Evolutionary conservation across 2,797 vertebrate genomes (phyloP).

Genomic region (Heteromormyrus szaboi): DNA sequence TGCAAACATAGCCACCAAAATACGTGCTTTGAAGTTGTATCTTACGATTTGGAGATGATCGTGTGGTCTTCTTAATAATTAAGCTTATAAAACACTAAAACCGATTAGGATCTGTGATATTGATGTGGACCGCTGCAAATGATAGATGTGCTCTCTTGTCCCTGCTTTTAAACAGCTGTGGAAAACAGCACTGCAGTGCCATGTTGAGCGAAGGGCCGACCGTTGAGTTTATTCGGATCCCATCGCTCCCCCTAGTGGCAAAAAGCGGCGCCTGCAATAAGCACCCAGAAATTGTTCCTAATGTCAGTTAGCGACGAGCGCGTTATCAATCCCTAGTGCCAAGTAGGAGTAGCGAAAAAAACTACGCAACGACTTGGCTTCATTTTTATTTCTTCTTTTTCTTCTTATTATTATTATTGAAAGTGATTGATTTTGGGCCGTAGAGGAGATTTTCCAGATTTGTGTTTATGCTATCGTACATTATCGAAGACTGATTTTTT

Average conservation of each 20-base stretch:
- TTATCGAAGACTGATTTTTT: not conserved
- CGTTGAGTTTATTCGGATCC: not conserved
- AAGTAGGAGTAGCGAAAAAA: not conserved
- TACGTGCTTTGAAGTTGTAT: not conserved
- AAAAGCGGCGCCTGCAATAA: not conserved
- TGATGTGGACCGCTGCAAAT: not conserved
- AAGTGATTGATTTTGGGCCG: not conserved
- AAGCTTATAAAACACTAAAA: not conserved
- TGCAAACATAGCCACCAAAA: not conserved
- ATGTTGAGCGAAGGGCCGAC: not conserved
- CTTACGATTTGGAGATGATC: not conserved
- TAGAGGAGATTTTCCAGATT: not conserved
- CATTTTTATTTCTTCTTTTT: not conserved
- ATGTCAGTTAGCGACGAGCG: not conserved
- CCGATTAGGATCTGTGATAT: not conserved
- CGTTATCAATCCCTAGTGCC: not conserved
- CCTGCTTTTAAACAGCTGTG: conserved; percentile 6
- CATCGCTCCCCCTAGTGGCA: conserved; percentile 12
- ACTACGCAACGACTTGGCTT: not conserved
- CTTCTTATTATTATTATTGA: not conserved
- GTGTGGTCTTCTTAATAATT: not conserved
- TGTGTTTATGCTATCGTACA: not conserved
- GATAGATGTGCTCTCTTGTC: not conserved
- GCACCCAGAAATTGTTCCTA: not conserved
- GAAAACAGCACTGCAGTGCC: not conserved